These are phyloP conservation scores for Drosophila prostipennis DNA, from an alignment of 2,888 invertebrate genomes.

Conservation along the genomic window DNA sequence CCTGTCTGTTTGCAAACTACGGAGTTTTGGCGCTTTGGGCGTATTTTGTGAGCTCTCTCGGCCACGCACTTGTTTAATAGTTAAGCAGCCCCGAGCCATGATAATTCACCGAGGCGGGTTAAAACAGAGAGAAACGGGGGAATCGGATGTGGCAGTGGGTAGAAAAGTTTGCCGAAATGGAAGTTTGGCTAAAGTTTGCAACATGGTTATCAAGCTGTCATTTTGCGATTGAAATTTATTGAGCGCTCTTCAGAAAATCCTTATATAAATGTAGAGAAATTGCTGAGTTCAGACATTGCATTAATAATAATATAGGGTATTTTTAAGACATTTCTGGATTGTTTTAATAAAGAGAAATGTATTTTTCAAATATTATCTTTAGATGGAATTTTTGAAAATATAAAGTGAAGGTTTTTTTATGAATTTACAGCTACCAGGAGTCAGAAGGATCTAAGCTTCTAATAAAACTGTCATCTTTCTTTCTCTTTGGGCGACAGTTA, in stretches of 20 bases:
- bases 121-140: not conserved
- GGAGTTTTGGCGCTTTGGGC: constrained; percentile 28
- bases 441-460: constrained; percentile 3
- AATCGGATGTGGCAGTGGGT: not conserved
- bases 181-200: constrained; percentile 20
- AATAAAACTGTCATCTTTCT: constrained; percentile 9
- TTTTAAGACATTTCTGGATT: not conserved
- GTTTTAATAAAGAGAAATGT: too few species aligned
- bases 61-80: constrained; percentile 47
- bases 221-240: constrained; percentile 16
- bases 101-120: constrained; percentile 23
- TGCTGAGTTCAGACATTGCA: not conserved
- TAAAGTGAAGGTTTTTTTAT: not conserved
- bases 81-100: constrained; percentile 22
- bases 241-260: not conserved
- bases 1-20: constrained; percentile 10
- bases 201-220: constrained; percentile 16
- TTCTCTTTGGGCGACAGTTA: constrained; percentile 28
- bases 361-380: too few species aligned
- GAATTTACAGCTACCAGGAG: not conserved
- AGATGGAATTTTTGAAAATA: too few species aligned
- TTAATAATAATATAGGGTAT: not conserved
- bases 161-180: constrained; percentile 12
- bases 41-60: constrained; percentile 15
- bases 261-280: not conserved